Evolutionary conservation across 1,140 invertebrate species (phyloP).

Genomic region (Pseudomyrmex gracilis): DNA sequence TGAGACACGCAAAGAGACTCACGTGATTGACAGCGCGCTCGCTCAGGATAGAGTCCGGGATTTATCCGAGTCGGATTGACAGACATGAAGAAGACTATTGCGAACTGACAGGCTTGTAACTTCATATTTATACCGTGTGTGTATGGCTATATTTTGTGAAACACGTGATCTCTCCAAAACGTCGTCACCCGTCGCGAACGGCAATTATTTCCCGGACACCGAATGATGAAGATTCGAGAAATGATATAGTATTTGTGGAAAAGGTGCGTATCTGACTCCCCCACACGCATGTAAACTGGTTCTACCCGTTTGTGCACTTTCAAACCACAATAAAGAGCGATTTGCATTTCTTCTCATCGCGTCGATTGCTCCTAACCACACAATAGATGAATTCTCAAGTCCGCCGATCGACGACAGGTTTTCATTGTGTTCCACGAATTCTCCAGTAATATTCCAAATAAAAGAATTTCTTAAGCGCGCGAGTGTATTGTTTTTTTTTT

Average conservation of each 20-base stretch:
- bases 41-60: neutral
- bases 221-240: slow-evolving; percentile 7
- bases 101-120: slow-evolving; percentile 45
- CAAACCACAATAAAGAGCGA: slow-evolving; percentile 43
- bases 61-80: slow-evolving; percentile 44
- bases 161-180: slow-evolving; percentile 42
- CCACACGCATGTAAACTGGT: slow-evolving; percentile 40
- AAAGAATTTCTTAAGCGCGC: neutral
- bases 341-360: slow-evolving; percentile 10
- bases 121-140: slow-evolving; percentile 41
- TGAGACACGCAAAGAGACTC: slow-evolving; percentile 34
- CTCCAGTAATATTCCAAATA: slow-evolving; percentile 61
- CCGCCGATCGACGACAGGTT: slow-evolving; percentile 4
- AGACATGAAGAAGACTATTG: slow-evolving; percentile 50
- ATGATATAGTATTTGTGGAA: slow-evolving; percentile 46
- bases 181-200: slow-evolving; percentile 32
- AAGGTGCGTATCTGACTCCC: neutral
- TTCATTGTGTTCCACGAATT: slow-evolving; percentile 26
- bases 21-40: slow-evolving; percentile 1
- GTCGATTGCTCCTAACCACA: slow-evolving; percentile 20
- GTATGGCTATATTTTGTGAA: slow-evolving; percentile 41
- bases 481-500: neutral
- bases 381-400: slow-evolving; percentile 12
- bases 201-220: slow-evolving; percentile 39
- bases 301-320: slow-evolving; percentile 42